Base-by-base conservation (phyloP, 1,140 invertebrate species). In the Himalopsyche phryganea region DNA sequence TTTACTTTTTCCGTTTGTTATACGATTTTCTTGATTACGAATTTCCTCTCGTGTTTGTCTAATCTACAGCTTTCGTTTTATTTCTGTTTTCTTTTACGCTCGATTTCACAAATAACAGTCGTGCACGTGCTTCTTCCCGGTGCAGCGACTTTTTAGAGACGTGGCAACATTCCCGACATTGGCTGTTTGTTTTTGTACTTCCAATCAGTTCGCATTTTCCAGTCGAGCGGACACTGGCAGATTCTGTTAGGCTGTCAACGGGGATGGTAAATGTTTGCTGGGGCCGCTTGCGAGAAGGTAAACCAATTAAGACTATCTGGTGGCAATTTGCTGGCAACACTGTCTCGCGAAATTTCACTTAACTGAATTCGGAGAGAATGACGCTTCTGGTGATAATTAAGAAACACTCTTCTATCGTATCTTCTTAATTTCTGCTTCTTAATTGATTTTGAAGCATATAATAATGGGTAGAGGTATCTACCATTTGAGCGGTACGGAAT, bases 161-260 rank as follows among this genome's bases (percentile, higher is more conserved):
- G 45, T 42, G 50, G 45, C 44, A 41, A 52, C 36, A 45, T 50
- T 60, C 50, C 33, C 40, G 46, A 20, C 18, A 35, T 20, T 19
- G 49, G 50, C 42, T 59, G 57, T 60, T 60, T 60, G 50, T 60
- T 60, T 60, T 59, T 60, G 44, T 49, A 19, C 58, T 60, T 54
- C 46, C 58, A 60, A 60, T 60, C 58, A 60, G 58, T 52, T 59
- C 57, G 50, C 57, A 52, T 59, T 59, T 59, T 59, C 57, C 57
- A 59, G 50, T 14, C 41, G 18, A 45, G 40, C 35, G 44, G 41
- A 18, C 33, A 6, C 33, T 28, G 50, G 38, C 38, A 32, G 32
- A 38, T 32, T 13, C 38, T 51, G 49, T 51, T 36, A 35, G 49
- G 38, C 38, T 40, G 38, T 40, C 38, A 40, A 2, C 13, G 36